phyloP scores from a whole-genome alignment of 2,888 invertebrate genomes.

The Rhogogaster chlorosoma region DNA sequence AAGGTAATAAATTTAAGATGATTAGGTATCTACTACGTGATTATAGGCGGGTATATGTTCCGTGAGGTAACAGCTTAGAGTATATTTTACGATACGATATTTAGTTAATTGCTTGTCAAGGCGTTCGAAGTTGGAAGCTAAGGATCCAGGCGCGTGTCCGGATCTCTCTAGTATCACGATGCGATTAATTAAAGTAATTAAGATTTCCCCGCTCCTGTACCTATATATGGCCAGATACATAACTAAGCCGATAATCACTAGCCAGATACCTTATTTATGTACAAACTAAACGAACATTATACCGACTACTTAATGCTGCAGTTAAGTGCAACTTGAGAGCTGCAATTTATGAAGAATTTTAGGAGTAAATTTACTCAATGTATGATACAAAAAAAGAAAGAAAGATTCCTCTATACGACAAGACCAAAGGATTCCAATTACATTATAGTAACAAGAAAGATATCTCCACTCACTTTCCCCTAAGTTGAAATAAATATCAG shows the following conservation, averaged over 20 bases:
- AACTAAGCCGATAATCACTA: conserved; percentile 20
- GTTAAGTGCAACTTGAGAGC: not conserved
- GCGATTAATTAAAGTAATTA: conserved; percentile 46
- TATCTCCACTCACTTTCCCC: not conserved
- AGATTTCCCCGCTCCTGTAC: conserved; percentile 23
- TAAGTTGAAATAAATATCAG: not conserved
- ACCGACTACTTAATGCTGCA: not conserved
- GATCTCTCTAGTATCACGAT: conserved; percentile 26
- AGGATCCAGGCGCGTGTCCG: conserved; percentile 4
- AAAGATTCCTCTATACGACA: not conserved
- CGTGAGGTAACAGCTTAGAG: not conserved
- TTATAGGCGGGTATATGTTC: not conserved
- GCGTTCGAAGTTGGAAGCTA: not conserved
- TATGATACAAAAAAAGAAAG: not conserved
- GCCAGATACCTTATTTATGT: conserved; percentile 22
- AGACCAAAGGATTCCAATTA: not conserved
- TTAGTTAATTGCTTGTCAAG: conserved; percentile 49
- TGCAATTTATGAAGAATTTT: not conserved
- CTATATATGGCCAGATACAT: not conserved
- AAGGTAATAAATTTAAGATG: conserved; percentile 29
- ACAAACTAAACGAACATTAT: not conserved
- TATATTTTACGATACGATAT: conserved; percentile 40
- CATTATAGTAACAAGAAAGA: not conserved
- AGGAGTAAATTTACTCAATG: not conserved
- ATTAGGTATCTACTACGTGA: conserved; percentile 14